A percentile compares a stretch with the other conserved stretches of the same genome.
These are phyloP conservation scores for Chlorocebus sabaeus DNA, from an alignment of 2,113 vertebrate genomes.

Conservation along the genomic window DNA sequence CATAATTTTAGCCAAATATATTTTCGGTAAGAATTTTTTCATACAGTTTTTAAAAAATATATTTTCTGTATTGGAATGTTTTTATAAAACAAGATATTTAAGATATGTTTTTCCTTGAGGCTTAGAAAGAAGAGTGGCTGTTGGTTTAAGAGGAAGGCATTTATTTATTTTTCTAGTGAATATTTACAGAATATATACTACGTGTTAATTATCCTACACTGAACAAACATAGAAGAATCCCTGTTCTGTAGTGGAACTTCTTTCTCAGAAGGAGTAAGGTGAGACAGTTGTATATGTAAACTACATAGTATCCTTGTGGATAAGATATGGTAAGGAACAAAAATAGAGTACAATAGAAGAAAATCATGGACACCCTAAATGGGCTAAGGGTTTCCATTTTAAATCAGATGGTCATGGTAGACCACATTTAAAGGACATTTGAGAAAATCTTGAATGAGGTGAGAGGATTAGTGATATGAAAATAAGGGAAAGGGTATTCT, in stretches of 20 bases:
- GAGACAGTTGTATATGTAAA: background rate
- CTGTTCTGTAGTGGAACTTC: background rate
- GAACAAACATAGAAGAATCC: background rate
- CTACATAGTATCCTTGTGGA: background rate
- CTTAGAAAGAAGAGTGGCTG: background rate
- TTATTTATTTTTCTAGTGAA: background rate
- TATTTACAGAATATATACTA: background rate
- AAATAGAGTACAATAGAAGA: background rate
- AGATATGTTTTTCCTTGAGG: background rate
- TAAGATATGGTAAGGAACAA: background rate
- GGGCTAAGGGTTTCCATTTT: background rate
- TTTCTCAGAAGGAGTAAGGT: background rate
- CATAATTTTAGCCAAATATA: background rate
- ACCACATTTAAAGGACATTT: background rate
- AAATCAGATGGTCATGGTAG: background rate
- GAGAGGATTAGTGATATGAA: background rate
- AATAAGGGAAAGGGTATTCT: background rate
- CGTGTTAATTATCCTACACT: background rate
- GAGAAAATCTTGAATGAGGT: background rate
- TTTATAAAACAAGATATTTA: background rate
- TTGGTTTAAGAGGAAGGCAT: background rate
- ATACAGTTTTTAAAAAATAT: background rate
- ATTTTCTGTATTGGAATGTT: background rate
- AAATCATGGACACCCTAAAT: background rate
- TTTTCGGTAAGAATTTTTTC: background rate